These are phyloP conservation scores for Neolamprologus sp. DNA, from an alignment of 2,113 vertebrate species.

Conservation along the genomic window DNA sequence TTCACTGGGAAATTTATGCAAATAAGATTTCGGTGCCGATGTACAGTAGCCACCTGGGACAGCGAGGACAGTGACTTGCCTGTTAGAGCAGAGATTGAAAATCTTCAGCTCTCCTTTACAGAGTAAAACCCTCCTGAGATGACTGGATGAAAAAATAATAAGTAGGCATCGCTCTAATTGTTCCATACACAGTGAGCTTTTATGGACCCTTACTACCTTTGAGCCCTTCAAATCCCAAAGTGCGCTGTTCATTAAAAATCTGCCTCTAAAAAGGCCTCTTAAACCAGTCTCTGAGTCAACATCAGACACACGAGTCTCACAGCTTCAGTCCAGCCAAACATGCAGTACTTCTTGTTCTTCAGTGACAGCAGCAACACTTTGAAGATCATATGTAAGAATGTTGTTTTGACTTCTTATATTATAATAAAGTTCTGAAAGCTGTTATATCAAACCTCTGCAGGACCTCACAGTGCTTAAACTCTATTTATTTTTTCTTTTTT, in stretches of 20 bases:
- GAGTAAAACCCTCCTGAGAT: background rate
- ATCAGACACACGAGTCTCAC: background rate
- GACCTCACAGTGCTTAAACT: background rate
- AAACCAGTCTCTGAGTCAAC: background rate
- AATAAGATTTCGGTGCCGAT: background rate
- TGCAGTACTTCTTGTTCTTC: background rate
- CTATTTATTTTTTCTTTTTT: background rate
- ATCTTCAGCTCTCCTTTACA: background rate
- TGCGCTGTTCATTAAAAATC: constrained; percentile 16
- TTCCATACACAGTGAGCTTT: background rate
- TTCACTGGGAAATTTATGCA: background rate
- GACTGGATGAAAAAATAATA: background rate
- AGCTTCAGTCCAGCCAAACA: background rate
- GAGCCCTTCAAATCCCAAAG: background rate
- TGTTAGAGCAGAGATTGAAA: background rate
- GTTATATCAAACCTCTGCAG: background rate
- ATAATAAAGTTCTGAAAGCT: background rate
- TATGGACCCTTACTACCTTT: background rate
- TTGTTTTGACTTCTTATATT: background rate
- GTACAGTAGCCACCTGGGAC: background rate
- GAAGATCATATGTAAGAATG: background rate
- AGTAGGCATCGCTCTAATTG: background rate
- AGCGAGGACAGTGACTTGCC: background rate
- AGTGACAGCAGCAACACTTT: background rate
- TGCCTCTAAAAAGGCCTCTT: background rate